Percentiles rank a stretch among this genome's conserved stretches.
phyloP scores from a whole-genome alignment of 2,113 vertebrate species.

The Dicrurus megarhynchus region DNA sequence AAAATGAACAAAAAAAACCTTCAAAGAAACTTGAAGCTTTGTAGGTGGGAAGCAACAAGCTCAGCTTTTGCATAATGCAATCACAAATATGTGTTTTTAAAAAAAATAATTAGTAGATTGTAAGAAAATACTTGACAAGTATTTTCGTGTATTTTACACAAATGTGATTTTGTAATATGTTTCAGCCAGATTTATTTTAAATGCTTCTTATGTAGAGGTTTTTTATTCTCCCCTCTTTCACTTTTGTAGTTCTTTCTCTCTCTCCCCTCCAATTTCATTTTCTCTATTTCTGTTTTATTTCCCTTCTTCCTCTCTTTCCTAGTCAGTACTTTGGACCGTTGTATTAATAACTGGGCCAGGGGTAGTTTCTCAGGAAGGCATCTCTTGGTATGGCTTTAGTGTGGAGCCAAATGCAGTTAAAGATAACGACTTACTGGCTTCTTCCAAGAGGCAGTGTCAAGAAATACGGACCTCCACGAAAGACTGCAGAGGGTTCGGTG shows the following conservation, averaged over 20 bases:
- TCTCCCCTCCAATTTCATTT: not conserved
- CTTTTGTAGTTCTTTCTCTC: not conserved
- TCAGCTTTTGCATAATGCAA: conserved; percentile 90
- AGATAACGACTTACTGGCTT: conserved; percentile 43
- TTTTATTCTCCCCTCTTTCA: conserved; percentile 40
- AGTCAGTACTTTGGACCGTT: conserved; percentile 78
- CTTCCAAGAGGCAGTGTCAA: conserved; percentile 61
- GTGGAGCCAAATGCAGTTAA: conserved; percentile 64
- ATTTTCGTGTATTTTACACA: conserved; percentile 90
- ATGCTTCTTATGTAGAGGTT: conserved; percentile 84
- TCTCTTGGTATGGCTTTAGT: conserved; percentile 68
- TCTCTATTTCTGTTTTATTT: not conserved
- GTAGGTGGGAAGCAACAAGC: conserved; percentile 84
- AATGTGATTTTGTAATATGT: conserved; percentile 91
- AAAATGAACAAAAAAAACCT: conserved; percentile 53
- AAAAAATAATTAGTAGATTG: conserved; percentile 83
- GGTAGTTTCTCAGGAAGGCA: conserved; percentile 84
- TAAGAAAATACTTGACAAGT: conserved; percentile 87
- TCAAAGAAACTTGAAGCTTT: conserved; percentile 90
- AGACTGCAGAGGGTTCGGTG: conserved; percentile 21
- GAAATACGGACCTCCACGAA: not conserved
- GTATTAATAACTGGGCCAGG: conserved; percentile 82
- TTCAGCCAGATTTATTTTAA: conserved; percentile 90
- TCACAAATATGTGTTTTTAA: conserved; percentile 80
- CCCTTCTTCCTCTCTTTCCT: conserved; percentile 73